phyloP scores from a whole-genome alignment of 2,888 invertebrate genomes.

The Atherix ibis region DNA sequence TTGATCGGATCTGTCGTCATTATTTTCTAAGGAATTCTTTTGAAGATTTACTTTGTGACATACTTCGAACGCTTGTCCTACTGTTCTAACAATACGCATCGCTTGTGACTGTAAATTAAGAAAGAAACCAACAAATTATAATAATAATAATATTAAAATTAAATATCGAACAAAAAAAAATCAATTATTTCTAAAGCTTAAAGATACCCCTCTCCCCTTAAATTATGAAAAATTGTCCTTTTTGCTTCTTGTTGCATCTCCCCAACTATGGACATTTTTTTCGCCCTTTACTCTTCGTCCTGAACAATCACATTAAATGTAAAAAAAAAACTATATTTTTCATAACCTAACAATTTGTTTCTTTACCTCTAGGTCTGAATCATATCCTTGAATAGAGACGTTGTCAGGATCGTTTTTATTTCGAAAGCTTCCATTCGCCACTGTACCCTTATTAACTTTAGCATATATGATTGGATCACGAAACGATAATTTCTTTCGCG shows the following conservation, averaged over 20 bases:
- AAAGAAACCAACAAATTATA: slow-evolving; percentile 6
- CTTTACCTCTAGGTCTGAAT: slow-evolving; percentile 15
- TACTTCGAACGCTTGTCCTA: slow-evolving; percentile 98
- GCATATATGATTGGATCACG: slow-evolving; percentile 47
- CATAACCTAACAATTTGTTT: no score
- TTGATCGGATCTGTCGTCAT: slow-evolving; percentile 32
- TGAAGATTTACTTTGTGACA: slow-evolving; percentile 86
- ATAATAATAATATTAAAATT: background rate
- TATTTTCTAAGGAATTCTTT: slow-evolving; percentile 34
- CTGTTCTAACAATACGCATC: slow-evolving; percentile 94
- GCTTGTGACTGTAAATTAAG: slow-evolving; percentile 74
- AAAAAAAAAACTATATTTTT: no score
- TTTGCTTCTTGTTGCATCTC: no score
- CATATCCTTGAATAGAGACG: no score
- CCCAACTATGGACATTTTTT: no score
- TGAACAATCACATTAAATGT: no score
- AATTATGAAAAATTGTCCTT: no score
- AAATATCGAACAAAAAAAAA: background rate
- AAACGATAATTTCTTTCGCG: slow-evolving; percentile 74
- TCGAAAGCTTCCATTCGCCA: no score
- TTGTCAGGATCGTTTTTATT: no score
- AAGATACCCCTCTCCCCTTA: no score
- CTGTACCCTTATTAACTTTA: no score
- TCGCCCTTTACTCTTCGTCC: no score
- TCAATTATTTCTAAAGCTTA: background rate